A percentile compares a stretch with the other conserved stretches of the same genome.
phyloP scores from a whole-genome alignment of 2,797 vertebrate species.

The Acrocephalus scirpaceus region DNA sequence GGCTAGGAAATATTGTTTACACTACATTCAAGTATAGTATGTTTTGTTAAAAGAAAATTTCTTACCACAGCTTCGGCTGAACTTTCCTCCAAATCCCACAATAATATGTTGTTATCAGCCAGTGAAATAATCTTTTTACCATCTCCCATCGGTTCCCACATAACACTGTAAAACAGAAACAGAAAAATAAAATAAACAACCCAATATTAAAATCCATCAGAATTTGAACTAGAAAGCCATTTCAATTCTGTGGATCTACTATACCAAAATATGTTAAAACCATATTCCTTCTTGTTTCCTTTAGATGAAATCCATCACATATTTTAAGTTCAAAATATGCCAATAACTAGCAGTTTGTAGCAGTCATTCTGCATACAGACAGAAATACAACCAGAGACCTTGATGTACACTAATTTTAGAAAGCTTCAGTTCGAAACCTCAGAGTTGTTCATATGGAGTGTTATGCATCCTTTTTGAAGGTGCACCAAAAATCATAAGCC shows the following conservation, averaged over 20 bases:
- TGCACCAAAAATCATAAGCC: background rate
- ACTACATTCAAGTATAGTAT: background rate
- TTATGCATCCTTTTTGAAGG: background rate
- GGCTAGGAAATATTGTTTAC: background rate
- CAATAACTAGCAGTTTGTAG: background rate
- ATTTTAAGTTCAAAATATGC: background rate
- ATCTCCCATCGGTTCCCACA: slow-evolving; percentile 96
- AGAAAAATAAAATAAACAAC: background rate
- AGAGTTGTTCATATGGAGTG: background rate
- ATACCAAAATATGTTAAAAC: background rate
- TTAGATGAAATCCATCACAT: background rate
- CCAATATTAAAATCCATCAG: background rate
- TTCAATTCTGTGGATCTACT: background rate
- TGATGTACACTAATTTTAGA: background rate
- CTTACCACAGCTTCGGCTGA: slow-evolving; percentile 89
- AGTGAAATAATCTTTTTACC: slow-evolving; percentile 91
- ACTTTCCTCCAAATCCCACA: slow-evolving; percentile 96
- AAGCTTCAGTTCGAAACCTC: background rate
- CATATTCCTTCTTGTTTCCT: background rate
- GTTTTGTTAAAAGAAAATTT: background rate
- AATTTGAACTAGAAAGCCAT: background rate
- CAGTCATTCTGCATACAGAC: background rate
- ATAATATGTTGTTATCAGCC: slow-evolving; percentile 90
- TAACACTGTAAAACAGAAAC: slow-evolving; percentile 79
- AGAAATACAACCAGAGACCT: background rate